A percentile compares a stretch with the other conserved stretches of the same genome.
These are phyloP conservation scores for Micrasema minimum DNA, from an alignment of 1,140 invertebrate genomes.

Conservation along the genomic window DNA sequence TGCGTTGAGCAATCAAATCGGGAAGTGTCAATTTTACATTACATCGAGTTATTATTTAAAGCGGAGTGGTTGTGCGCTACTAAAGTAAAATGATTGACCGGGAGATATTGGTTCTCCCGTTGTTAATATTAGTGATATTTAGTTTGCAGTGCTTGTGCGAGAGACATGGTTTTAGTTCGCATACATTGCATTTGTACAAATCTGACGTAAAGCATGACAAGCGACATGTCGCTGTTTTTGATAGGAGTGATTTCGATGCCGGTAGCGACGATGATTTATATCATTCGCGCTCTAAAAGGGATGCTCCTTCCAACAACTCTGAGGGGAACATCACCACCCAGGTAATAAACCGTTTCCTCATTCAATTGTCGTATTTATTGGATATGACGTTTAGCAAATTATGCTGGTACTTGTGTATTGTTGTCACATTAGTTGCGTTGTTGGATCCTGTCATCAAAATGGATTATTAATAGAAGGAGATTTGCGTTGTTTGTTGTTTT, in stretches of 20 bases:
- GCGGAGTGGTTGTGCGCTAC: constrained; percentile 2
- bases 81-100: constrained; percentile 43
- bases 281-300: constrained; percentile 29
- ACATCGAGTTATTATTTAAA: constrained; percentile 5
- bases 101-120: constrained; percentile 36
- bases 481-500: constrained; percentile 23
- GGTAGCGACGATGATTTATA: constrained; percentile 13
- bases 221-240: constrained; percentile 36
- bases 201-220: constrained; percentile 38
- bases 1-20: no score
- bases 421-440: constrained; percentile 47
- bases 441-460: constrained; percentile 41
- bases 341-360: constrained; percentile 61
- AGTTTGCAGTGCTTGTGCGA: constrained; percentile 30
- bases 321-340: constrained; percentile 45
- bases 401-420: constrained; percentile 47
- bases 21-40: no score
- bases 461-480: constrained; percentile 33
- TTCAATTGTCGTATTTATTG: constrained; percentile 55
- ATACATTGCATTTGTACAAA: constrained; percentile 40
- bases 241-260: constrained; percentile 23
- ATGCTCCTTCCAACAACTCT: constrained; percentile 19
- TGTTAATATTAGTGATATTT: constrained; percentile 39
- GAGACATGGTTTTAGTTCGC: constrained; percentile 38
- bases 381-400: constrained; percentile 56